A percentile compares a stretch with the other conserved stretches of the same genome.
Evolutionary conservation across 2,113 vertebrate genomes (phyloP).

Genomic region (Gila orcuttii): DNA sequence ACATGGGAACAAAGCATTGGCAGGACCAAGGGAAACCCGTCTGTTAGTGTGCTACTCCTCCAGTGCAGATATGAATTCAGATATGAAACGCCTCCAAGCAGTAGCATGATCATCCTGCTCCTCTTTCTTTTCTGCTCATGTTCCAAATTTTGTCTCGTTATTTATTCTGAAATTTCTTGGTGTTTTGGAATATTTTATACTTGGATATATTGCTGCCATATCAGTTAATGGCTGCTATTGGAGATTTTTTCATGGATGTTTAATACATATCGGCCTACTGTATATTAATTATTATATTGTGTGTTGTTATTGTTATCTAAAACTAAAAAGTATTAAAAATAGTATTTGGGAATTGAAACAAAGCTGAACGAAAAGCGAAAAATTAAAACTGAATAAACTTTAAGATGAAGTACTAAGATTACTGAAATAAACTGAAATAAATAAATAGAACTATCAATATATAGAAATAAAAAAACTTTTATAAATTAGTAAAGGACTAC

Average conservation of each 20-base stretch:
- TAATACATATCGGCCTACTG: background rate
- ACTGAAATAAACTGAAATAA: no score
- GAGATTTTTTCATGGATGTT: background rate
- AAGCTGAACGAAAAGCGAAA: background rate
- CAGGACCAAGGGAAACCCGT: slow-evolving; percentile 55
- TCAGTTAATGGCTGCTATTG: background rate
- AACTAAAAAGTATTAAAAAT: background rate
- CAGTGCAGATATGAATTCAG: slow-evolving; percentile 18
- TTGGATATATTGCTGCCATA: background rate
- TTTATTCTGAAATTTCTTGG: slow-evolving; percentile 3
- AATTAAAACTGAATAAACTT: no score
- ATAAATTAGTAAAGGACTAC: no score
- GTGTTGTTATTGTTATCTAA: background rate
- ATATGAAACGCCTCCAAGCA: slow-evolving; percentile 31
- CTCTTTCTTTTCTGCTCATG: background rate
- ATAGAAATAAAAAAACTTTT: no score
- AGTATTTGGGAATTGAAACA: background rate
- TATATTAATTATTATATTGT: background rate
- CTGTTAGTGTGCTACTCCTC: slow-evolving; percentile 55
- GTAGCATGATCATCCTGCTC: slow-evolving; percentile 31
- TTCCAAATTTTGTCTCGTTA: slow-evolving; percentile 20
- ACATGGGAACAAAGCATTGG: slow-evolving; percentile 69
- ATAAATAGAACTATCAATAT: no score
- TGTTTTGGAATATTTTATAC: slow-evolving; percentile 20
- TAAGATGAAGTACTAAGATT: no score